Evolutionary conservation across 1,140 invertebrate genomes (phyloP).

Genomic region (Cydia strobilella): DNA sequence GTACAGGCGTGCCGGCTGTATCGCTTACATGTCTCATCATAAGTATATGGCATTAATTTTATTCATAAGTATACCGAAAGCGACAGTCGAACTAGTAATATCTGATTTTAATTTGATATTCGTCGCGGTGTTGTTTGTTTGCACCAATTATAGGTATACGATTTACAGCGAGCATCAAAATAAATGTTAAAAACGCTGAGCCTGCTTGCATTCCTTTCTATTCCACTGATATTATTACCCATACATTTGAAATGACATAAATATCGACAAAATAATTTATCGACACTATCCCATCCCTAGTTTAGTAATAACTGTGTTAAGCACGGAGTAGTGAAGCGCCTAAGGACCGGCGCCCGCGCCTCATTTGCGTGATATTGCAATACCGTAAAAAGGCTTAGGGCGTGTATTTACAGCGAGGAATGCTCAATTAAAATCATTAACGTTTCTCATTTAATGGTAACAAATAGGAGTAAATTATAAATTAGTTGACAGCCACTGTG

Average conservation of each 20-base stretch:
- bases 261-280: constrained; percentile 31
- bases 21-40: too few relatives aligned
- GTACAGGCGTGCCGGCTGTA: too few relatives aligned
- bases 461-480: not conserved
- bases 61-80: too few relatives aligned
- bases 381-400: constrained; percentile 10
- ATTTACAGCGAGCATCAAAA: too few relatives aligned
- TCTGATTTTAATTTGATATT: too few relatives aligned
- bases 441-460: not conserved
- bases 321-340: constrained; percentile 37
- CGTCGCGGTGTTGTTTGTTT: too few relatives aligned
- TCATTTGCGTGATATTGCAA: constrained; percentile 30
- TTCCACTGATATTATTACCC: not conserved
- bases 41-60: too few relatives aligned
- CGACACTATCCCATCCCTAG: constrained; percentile 17
- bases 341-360: constrained; percentile 31
- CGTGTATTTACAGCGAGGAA: not conserved
- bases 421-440: constrained; percentile 15
- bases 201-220: not conserved
- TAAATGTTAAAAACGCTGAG: too few relatives aligned
- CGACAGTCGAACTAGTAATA: too few relatives aligned
- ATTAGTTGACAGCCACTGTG: too few relatives aligned
- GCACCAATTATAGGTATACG: too few relatives aligned
- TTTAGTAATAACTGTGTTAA: constrained; percentile 34
- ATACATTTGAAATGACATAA: not conserved